Evolutionary conservation across 1,140 invertebrate genomes (phyloP).

Genomic region (Papilio glaucus): DNA sequence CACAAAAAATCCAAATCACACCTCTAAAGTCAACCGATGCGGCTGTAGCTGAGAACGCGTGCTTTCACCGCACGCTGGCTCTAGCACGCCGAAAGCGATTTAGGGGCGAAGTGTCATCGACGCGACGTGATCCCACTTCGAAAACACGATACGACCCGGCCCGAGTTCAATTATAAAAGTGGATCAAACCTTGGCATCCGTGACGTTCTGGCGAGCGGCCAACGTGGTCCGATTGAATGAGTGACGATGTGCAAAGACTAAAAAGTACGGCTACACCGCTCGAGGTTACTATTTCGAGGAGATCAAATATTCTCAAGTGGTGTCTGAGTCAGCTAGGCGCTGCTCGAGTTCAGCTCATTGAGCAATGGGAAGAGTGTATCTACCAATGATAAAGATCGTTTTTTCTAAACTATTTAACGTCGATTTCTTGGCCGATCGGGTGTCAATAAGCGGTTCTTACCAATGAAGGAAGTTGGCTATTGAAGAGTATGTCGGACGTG

Average conservation of each 20-base stretch:
- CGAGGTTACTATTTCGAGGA: constrained; percentile 75
- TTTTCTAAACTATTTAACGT: constrained; percentile 49
- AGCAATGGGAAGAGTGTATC: constrained; percentile 67
- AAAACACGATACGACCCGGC: constrained; percentile 51
- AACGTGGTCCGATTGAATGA: constrained; percentile 74
- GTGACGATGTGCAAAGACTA: constrained; percentile 69
- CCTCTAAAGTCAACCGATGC: background rate
- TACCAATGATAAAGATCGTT: constrained; percentile 53
- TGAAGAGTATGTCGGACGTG: constrained; percentile 68
- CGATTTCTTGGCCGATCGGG: constrained; percentile 52
- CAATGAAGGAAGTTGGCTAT: constrained; percentile 49
- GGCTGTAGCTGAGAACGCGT: background rate
- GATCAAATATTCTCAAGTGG: constrained; percentile 71
- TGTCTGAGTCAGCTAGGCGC: constrained; percentile 65
- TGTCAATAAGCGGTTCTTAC: constrained; percentile 50
- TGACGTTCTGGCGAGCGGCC: constrained; percentile 72
- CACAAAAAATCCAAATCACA: constrained; percentile 27
- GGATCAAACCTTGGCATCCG: constrained; percentile 59
- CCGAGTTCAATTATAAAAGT: constrained; percentile 57
- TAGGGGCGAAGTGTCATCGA: constrained; percentile 19
- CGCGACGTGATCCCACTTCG: constrained; percentile 40
- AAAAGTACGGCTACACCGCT: constrained; percentile 71
- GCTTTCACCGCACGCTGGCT: constrained; percentile 16
- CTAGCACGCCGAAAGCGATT: background rate
- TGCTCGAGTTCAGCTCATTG: constrained; percentile 70